These are phyloP conservation scores for Tetranychus truncatus DNA, from an alignment of 2,888 invertebrate genomes.

Conservation along the genomic window DNA sequence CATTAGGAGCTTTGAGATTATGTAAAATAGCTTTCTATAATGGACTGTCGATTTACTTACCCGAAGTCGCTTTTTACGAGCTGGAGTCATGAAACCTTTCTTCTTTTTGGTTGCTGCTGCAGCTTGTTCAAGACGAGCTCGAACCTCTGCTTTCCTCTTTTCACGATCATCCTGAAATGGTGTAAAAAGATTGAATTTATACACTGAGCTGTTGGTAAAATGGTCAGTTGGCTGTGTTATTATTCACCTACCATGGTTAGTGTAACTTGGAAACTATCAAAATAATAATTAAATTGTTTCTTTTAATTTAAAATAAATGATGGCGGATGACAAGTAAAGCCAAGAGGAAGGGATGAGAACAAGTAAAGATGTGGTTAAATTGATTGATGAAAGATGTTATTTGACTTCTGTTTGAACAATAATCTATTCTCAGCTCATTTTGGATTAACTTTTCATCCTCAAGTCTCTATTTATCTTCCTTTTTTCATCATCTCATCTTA, in stretches of 20 bases:
- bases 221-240: background rate
- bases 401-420: background rate
- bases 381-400: background rate
- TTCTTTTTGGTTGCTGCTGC: slow-evolving; percentile 13
- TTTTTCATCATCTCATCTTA: slow-evolving; percentile 1
- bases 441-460: background rate
- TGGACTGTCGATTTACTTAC: background rate
- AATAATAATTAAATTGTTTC: too few species aligned
- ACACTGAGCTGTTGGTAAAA: background rate
- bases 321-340: background rate
- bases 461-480: background rate
- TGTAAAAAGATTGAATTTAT: background rate
- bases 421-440: slow-evolving; percentile 4
- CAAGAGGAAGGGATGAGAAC: background rate
- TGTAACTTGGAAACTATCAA: background rate
- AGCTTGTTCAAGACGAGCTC: slow-evolving; percentile 14
- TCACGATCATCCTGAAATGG: slow-evolving; percentile 11
- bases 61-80: slow-evolving; percentile 14
- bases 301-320: too few species aligned
- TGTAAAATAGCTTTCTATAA: too few species aligned
- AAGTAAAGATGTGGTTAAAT: background rate
- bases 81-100: slow-evolving; percentile 16
- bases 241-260: background rate
- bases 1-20: too few species aligned
- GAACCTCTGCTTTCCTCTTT: slow-evolving; percentile 14